phyloP scores from a whole-genome alignment of 2,888 invertebrate genomes.

The Nowickia ferox region DNA sequence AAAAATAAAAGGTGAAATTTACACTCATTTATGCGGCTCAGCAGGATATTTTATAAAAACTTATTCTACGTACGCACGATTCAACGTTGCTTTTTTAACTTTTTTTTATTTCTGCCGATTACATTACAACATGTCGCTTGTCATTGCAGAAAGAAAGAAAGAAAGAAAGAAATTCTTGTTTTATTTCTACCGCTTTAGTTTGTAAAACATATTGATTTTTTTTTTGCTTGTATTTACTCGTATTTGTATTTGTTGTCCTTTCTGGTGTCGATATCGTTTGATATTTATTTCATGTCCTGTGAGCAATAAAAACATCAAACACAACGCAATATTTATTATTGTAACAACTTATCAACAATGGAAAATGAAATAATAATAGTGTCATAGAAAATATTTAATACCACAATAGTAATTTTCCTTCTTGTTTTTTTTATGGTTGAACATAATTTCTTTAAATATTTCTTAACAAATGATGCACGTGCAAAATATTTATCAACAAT shows the following conservation, averaged over 20 bases:
- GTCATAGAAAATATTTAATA: constrained; percentile 48
- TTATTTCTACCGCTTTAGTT: constrained; percentile 47
- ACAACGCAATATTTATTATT: constrained; percentile 52
- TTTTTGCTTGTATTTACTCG: neutral
- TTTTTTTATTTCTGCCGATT: constrained; percentile 48
- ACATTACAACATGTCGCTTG: constrained; percentile 61
- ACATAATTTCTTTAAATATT: constrained; percentile 31
- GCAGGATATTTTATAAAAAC: constrained; percentile 67
- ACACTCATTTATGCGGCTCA: constrained; percentile 56
- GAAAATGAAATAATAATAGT: constrained; percentile 48
- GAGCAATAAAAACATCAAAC: constrained; percentile 56
- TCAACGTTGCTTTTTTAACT: constrained; percentile 30
- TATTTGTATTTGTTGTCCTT: constrained; percentile 37
- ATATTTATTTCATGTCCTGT: constrained; percentile 47
- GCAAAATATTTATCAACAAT: constrained; percentile 69
- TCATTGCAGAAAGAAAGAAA: constrained; percentile 52
- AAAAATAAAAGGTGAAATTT: constrained; percentile 67
- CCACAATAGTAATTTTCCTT: constrained; percentile 31
- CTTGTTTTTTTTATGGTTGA: neutral
- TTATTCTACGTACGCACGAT: constrained; percentile 63
- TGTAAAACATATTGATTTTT: constrained; percentile 38
- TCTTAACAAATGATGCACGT: constrained; percentile 65
- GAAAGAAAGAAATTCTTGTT: constrained; percentile 40
- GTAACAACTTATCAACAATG: constrained; percentile 45
- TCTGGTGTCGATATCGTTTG: constrained; percentile 39